A percentile compares a stretch with the other conserved stretches of the same genome.
phyloP scores from a whole-genome alignment of 2,113 vertebrate genomes.

The Poeciliopsis occidentalis region DNA sequence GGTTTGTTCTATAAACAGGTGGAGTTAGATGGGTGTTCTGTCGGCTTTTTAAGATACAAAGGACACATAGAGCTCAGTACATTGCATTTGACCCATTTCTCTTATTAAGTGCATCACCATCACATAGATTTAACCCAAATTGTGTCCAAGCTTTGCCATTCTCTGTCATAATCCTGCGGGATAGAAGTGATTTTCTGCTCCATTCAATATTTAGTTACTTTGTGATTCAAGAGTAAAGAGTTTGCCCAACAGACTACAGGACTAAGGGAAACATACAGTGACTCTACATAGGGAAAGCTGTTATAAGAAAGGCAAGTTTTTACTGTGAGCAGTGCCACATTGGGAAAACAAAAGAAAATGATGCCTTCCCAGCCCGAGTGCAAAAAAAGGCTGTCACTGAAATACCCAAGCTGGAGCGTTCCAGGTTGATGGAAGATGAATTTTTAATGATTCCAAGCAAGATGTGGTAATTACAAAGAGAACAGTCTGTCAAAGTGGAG shows the following conservation, averaged over 20 bases:
- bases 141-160: conserved; percentile 47
- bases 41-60: conserved; percentile 52
- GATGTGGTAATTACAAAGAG: conserved; percentile 76
- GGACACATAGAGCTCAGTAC: conserved; percentile 62
- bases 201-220: conserved; percentile 43
- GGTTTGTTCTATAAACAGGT: conserved; percentile 25
- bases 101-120: conserved; percentile 68
- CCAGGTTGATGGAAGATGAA: conserved; percentile 66
- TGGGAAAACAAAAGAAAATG: conserved; percentile 19
- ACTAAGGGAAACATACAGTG: not conserved
- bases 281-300: not conserved
- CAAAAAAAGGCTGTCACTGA: conserved; percentile 49
- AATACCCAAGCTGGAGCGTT: conserved; percentile 52
- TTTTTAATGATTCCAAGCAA: conserved; percentile 74
- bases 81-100: conserved; percentile 67
- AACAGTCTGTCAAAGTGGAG: conserved; percentile 61
- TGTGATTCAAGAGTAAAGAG: conserved; percentile 37
- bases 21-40: conserved; percentile 3
- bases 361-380: conserved; percentile 38
- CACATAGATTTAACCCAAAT: conserved; percentile 51
- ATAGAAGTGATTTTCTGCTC: conserved; percentile 40
- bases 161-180: conserved; percentile 61
- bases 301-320: conserved; percentile 13
- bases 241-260: not conserved
- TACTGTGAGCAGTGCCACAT: conserved; percentile 13